Conservation (phyloP, 2,888 invertebrate genomes). For the Oligia latruncula region DNA sequence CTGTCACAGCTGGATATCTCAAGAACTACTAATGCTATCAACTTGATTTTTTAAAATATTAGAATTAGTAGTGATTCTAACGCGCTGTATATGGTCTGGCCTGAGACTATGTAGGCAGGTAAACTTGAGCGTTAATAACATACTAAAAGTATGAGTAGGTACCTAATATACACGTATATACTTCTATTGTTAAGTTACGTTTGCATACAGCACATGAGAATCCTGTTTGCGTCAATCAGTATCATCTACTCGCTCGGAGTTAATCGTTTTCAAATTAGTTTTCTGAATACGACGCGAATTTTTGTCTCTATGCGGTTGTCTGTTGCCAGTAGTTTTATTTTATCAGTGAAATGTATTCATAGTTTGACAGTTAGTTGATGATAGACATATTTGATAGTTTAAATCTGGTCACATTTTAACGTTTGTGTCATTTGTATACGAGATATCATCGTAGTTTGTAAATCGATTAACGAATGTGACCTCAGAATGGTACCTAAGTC, state of each 20-base stretch:
- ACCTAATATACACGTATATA: conserved; percentile 8
- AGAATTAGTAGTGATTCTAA: neutral
- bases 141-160: conserved; percentile 29
- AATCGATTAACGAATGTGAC: conserved; percentile 10
- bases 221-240: conserved; percentile 40
- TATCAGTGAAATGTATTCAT: conserved; percentile 22
- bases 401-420: neutral
- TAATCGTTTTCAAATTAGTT: conserved; percentile 52
- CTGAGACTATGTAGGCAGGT: conserved; percentile 2
- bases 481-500: neutral
- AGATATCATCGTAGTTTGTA: conserved; percentile 8
- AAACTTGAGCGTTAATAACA: conserved; percentile 28
- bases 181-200: conserved; percentile 38
- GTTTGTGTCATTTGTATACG: conserved; percentile 30
- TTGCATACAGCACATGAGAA: conserved; percentile 41
- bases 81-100: neutral
- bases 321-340: conserved; percentile 16
- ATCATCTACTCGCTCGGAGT: conserved; percentile 31
- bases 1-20: too few species aligned
- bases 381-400: neutral
- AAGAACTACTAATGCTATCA: too few species aligned
- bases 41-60: neutral
- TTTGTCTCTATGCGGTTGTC: neutral
- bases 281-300: conserved; percentile 8
- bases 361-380: conserved; percentile 14